These are phyloP conservation scores for Heterodera filipjevi DNA, from an alignment of 2,888 invertebrate genomes.

Conservation along the genomic window DNA sequence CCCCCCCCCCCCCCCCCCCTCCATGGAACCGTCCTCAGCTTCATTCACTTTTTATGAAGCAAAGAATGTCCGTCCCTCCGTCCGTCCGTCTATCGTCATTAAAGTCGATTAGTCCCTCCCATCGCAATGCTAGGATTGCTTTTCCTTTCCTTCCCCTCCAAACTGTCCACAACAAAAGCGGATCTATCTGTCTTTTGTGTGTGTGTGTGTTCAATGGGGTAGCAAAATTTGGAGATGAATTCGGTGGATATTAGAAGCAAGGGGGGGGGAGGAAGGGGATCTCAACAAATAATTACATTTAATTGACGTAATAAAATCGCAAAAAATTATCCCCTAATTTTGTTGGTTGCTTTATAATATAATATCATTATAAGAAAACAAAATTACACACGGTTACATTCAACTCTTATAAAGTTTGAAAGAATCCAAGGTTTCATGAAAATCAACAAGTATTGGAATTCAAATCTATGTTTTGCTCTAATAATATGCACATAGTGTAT, in stretches of 20 bases:
- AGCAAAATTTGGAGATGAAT: not conserved
- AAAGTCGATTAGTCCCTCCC: not conserved
- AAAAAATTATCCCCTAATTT: too few species aligned
- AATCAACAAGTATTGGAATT: too few species aligned
- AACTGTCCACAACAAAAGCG: constrained; percentile 1
- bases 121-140: not conserved
- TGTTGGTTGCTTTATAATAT: too few species aligned
- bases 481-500: too few species aligned
- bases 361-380: too few species aligned
- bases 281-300: not conserved
- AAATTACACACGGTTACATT: too few species aligned
- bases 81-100: not conserved
- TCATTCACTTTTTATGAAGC: not conserved
- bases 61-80: not conserved
- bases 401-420: too few species aligned
- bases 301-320: not conserved
- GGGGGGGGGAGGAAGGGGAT: not conserved
- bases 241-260: not conserved
- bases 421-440: too few species aligned
- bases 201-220: not conserved
- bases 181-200: not conserved
- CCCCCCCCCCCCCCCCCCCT: not conserved
- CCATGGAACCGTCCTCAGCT: not conserved
- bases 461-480: too few species aligned
- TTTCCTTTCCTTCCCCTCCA: not conserved